These are phyloP conservation scores for Ormyrus labotus DNA, from an alignment of 2,888 invertebrate species.

Conservation along the genomic window DNA sequence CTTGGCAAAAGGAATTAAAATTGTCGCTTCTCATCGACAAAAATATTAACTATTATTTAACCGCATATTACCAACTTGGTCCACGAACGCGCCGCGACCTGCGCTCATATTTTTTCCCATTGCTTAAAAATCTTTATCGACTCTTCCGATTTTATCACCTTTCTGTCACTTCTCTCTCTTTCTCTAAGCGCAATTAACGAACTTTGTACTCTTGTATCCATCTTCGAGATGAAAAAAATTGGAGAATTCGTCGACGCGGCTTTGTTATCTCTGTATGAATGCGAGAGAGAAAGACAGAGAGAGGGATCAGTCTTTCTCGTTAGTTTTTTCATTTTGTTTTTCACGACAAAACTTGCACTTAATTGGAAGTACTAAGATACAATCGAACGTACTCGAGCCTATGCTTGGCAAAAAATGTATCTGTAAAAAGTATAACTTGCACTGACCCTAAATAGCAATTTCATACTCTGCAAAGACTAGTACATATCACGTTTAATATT, in stretches of 20 bases:
- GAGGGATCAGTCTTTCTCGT: conserved; percentile 55
- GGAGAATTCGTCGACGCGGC: conserved; percentile 36
- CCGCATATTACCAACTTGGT: conserved; percentile 48
- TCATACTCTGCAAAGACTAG: conserved; percentile 53
- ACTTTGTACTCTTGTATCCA: conserved; percentile 51
- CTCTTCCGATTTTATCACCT: conserved; percentile 16
- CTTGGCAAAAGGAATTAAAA: conserved; percentile 16
- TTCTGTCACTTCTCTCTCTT: conserved; percentile 1
- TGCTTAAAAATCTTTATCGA: conserved; percentile 10
- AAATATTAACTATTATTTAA: conserved; percentile 45
- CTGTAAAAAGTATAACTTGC: conserved; percentile 40
- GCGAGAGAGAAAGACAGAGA: conserved; percentile 57
- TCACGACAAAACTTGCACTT: conserved; percentile 32
- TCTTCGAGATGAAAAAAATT: conserved; percentile 42
- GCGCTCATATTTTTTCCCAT: conserved; percentile 19
- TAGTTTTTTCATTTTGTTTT: conserved; percentile 15
- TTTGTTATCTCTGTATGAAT: conserved; percentile 4
- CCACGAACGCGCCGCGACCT: conserved; percentile 52
- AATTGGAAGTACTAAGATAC: conserved; percentile 40
- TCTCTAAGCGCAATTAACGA: conserved; percentile 19
- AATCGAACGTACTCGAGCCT: conserved; percentile 21
- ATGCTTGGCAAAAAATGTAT: conserved; percentile 39
- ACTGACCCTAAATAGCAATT: conserved; percentile 49
- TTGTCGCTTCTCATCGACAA: conserved; percentile 42
- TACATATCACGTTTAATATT: conserved; percentile 48